Evolutionary conservation across 2,113 vertebrate species (phyloP).

Genomic region (Chaenocephalus aceratus): DNA sequence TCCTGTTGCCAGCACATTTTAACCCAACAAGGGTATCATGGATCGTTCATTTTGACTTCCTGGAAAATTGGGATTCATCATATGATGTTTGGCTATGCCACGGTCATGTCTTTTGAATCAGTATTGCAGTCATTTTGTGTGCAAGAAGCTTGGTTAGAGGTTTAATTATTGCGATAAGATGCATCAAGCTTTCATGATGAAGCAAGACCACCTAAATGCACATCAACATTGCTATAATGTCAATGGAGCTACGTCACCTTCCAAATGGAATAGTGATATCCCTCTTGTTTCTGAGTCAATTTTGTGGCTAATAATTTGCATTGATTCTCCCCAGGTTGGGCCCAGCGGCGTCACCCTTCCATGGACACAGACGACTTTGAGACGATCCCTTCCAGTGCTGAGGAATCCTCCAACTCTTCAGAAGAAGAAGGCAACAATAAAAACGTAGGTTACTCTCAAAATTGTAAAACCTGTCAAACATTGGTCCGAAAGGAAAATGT

Average conservation of each 20-base stretch:
- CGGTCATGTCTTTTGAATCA: neutral
- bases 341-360: constrained; percentile 85
- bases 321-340: constrained; percentile 84
- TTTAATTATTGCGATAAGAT: neutral
- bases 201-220: neutral
- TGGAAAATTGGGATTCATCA: too few species aligned
- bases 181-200: constrained; percentile 10
- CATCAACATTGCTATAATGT: neutral
- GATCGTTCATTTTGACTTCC: neutral
- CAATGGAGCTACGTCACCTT: neutral
- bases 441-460: constrained; percentile 78
- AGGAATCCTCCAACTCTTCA: constrained; percentile 93
- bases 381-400: constrained; percentile 91
- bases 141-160: neutral
- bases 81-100: too few species aligned
- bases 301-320: constrained; percentile 4
- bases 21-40: neutral
- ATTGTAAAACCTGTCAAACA: too few species aligned
- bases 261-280: neutral
- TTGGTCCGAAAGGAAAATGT: too few species aligned
- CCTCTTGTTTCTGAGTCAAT: neutral
- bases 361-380: constrained; percentile 90
- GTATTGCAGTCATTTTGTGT: neutral
- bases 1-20: neutral
- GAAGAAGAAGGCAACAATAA: constrained; percentile 88